phyloP scores from a whole-genome alignment of 2,113 vertebrate species.

The western clawed frog (Xenopus tropicalis) region UCB_Xtro_10.0 CM004443.2:72302501-72303000 shows the following conservation, averaged over 20 bases:
- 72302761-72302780: conserved; percentile 14
- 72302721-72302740: conserved; percentile 10
- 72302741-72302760: conserved; percentile 1
- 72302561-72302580: conserved; percentile 13
- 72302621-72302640: conserved; percentile 24
- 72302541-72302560: conserved; percentile 19
- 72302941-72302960: too few relatives aligned
- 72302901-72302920: too few relatives aligned
- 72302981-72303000: too few relatives aligned
- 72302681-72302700: conserved; percentile 12
- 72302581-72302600: conserved; percentile 31
- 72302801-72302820: conserved; percentile 31
- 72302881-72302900: too few relatives aligned
- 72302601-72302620: conserved; percentile 26
- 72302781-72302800: conserved; percentile 18
- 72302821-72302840: conserved; percentile 2
- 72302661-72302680: conserved; percentile 2
- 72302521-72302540: conserved; percentile 40
- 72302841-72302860: neutral
- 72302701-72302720: conserved; percentile 32
- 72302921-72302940: too few relatives aligned
- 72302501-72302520: conserved; percentile 15
- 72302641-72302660: conserved; percentile 34
- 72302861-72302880: neutral
- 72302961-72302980: too few relatives aligned